Evolutionary conservation across 2,113 vertebrate species (phyloP).

Genomic region (Candoia aspera): DNA sequence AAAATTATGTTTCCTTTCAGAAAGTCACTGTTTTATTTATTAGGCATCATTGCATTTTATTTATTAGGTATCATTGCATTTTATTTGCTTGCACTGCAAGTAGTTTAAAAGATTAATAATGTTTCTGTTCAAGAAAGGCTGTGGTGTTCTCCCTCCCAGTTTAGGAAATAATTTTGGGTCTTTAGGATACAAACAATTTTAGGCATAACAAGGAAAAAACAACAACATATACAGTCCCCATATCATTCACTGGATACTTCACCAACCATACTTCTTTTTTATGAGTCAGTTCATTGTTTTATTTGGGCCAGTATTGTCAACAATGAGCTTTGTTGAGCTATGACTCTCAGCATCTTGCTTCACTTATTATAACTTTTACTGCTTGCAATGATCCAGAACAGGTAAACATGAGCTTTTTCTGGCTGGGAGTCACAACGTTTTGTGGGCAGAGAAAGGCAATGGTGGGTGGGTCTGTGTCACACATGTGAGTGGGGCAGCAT

Average conservation of each 20-base stretch:
- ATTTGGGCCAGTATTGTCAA: too few relatives aligned
- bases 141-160: constrained; percentile 34
- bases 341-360: too few relatives aligned
- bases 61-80: constrained; percentile 49
- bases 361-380: neutral
- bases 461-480: too few relatives aligned
- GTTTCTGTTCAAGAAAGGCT: constrained; percentile 46
- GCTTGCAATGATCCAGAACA: neutral
- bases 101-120: constrained; percentile 51
- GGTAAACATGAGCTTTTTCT: too few relatives aligned
- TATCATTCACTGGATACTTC: neutral
- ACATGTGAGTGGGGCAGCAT: too few relatives aligned
- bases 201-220: neutral
- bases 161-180: neutral
- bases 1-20: constrained; percentile 29
- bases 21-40: constrained; percentile 63
- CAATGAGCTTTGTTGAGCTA: too few relatives aligned
- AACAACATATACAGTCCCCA: neutral
- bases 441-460: too few relatives aligned
- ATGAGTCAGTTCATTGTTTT: too few relatives aligned
- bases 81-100: constrained; percentile 48
- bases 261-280: neutral
- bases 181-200: neutral
- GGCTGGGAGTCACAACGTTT: too few relatives aligned
- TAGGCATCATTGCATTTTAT: constrained; percentile 46